Evolutionary conservation across 2,888 invertebrate genomes (phyloP), one percentile per base, ranked within the genome.

Genomic region (Acheta domesticus): DNA sequence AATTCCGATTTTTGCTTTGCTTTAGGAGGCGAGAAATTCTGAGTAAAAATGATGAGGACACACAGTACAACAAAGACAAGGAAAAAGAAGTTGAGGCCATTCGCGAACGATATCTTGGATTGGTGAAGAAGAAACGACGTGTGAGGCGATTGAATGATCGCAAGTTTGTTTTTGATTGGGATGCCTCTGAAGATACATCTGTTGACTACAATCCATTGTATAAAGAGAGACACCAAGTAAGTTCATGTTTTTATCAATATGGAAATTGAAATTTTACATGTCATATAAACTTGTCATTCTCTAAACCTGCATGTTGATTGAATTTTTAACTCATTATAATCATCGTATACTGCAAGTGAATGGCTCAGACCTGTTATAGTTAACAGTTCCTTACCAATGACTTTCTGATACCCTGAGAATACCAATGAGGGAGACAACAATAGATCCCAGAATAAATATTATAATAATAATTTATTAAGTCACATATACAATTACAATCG

Each of bases 121-220:
- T 97, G 76, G 89, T 96, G 0, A 98, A 98, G 86, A 97, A 97
- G 86, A 97, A 97, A 85, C 91, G 98, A 19, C 89, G 98, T 80
- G 96, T 98, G 0, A 89, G 99, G 21, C 90, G 99, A 82, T 88
- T 99, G 75, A 99, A 99, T 88, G 99, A 99, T 86, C 90, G 99
- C 20, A 99, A 99, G 88, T 99, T 99, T 89, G 99, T 99, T 0
- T 99, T 99, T 87, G 99, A 99, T 87, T 99, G 99, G 99, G 99
- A 99, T 88, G 98, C 97, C 0, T 94, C 96, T 0, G 99, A 99
- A 87, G 99, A 99, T 85, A 99, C 99, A 0, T 97, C 98, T 3
- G 93, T 94, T 82, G 99, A 99, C 89, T 99, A 99, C 85, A 99
- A 99, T 87, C 92, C 93, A 81, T 89, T 99, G 36, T 99, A 99